Evolutionary conservation across 2,797 vertebrate species (phyloP).

Genomic region (Leptodactylus fallax): DNA sequence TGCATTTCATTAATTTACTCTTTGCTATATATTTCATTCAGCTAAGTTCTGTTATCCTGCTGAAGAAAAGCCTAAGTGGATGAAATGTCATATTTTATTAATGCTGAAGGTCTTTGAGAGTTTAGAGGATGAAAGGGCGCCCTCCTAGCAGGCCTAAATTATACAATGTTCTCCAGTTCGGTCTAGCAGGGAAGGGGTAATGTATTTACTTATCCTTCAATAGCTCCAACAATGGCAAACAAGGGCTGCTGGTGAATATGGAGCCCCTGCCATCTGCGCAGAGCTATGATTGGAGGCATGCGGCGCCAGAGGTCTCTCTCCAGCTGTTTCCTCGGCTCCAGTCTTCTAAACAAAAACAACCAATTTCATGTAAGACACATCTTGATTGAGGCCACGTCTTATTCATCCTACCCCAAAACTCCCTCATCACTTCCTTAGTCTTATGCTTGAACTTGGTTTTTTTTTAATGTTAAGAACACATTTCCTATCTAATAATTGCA

Average conservation of each 20-base stretch:
- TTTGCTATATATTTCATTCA: slow-evolving; percentile 34
- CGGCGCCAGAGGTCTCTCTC: slow-evolving; percentile 56
- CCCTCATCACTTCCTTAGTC: neutral
- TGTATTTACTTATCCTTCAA: slow-evolving; percentile 48
- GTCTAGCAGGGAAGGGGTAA: slow-evolving; percentile 45
- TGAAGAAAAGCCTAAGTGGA: slow-evolving; percentile 23
- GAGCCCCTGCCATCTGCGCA: slow-evolving; percentile 52
- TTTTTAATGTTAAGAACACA: slow-evolving; percentile 5
- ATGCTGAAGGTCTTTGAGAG: slow-evolving; percentile 34
- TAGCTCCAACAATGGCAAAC: slow-evolving; percentile 52
- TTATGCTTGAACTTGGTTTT: neutral
- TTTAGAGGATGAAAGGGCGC: slow-evolving; percentile 27
- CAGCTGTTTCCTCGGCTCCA: slow-evolving; percentile 56
- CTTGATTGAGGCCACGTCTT: slow-evolving; percentile 20
- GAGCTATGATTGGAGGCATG: slow-evolving; percentile 57
- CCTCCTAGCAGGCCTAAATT: slow-evolving; percentile 35
- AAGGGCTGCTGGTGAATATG: slow-evolving; percentile 15
- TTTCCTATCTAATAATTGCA: neutral
- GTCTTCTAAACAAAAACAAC: slow-evolving; percentile 55
- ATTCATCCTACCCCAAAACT: neutral
- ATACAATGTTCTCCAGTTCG: slow-evolving; percentile 31
- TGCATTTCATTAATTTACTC: slow-evolving; percentile 11
- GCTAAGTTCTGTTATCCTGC: slow-evolving; percentile 2
- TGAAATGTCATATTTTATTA: slow-evolving; percentile 50
- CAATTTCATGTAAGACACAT: slow-evolving; percentile 55